phyloP scores from a whole-genome alignment of 2,888 invertebrate genomes.

The Ypsolopha sequella region DNA sequence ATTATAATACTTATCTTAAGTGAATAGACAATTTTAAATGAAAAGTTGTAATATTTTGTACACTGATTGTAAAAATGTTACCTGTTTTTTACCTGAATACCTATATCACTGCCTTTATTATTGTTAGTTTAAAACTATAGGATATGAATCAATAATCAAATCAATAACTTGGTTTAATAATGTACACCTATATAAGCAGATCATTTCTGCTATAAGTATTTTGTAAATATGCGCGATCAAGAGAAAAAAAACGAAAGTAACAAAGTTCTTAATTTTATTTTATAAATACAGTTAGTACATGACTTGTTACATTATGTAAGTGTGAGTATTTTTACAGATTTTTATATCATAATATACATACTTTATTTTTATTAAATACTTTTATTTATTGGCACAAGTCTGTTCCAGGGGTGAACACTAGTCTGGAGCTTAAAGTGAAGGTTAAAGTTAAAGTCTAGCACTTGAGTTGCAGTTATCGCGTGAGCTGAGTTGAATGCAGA shows the following conservation, averaged over 20 bases:
- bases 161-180: no score
- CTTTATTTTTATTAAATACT: neutral
- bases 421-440: no score
- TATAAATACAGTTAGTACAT: neutral
- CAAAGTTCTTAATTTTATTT: neutral
- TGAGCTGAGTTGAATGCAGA: no score
- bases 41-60: neutral
- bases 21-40: neutral
- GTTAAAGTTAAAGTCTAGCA: no score
- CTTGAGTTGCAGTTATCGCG: no score
- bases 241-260: no score
- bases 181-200: no score
- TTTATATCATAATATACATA: neutral
- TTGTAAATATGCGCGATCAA: no score
- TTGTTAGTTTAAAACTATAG: neutral
- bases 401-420: no score
- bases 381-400: slow-evolving; percentile 15
- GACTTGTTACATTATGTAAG: slow-evolving; percentile 4
- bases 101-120: neutral
- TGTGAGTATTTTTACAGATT: slow-evolving; percentile 11
- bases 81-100: neutral
- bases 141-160: no score
- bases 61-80: neutral
- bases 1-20: neutral
- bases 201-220: no score